Evolutionary conservation across 2,113 vertebrate genomes (phyloP).

Genomic region (Colistium nudipinnis): DNA sequence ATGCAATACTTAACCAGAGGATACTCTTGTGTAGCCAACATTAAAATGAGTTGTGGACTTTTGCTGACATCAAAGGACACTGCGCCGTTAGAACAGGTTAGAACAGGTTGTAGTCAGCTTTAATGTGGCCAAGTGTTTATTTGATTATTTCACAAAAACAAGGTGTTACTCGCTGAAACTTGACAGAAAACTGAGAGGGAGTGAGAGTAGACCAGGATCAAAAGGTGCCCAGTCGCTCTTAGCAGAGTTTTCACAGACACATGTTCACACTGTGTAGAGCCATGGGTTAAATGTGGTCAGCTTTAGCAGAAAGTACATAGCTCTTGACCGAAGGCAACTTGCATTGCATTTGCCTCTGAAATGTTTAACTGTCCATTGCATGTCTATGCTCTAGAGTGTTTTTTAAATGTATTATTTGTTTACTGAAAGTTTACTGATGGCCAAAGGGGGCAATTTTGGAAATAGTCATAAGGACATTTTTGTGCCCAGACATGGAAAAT

Average conservation of each 20-base stretch:
- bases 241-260: neutral
- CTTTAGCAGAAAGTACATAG: neutral
- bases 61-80: constrained; percentile 10
- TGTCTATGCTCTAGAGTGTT: neutral
- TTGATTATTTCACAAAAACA: neutral
- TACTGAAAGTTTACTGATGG: neutral
- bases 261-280: constrained; percentile 25
- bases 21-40: constrained; percentile 8
- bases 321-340: neutral
- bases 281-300: neutral
- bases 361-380: neutral
- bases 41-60: constrained; percentile 36
- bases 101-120: constrained; percentile 23
- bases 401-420: neutral
- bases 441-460: neutral
- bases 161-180: constrained; percentile 7
- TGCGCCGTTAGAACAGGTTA: constrained; percentile 17
- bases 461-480: neutral
- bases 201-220: constrained; percentile 1
- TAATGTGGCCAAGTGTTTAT: constrained; percentile 11
- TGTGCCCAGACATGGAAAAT: neutral
- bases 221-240: neutral
- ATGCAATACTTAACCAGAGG: too few species aligned
- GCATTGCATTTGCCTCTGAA: neutral
- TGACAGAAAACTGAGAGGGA: constrained; percentile 11